Evolutionary conservation across 2,888 invertebrate species (phyloP).

Genomic region (Latrodectus elegans): DNA sequence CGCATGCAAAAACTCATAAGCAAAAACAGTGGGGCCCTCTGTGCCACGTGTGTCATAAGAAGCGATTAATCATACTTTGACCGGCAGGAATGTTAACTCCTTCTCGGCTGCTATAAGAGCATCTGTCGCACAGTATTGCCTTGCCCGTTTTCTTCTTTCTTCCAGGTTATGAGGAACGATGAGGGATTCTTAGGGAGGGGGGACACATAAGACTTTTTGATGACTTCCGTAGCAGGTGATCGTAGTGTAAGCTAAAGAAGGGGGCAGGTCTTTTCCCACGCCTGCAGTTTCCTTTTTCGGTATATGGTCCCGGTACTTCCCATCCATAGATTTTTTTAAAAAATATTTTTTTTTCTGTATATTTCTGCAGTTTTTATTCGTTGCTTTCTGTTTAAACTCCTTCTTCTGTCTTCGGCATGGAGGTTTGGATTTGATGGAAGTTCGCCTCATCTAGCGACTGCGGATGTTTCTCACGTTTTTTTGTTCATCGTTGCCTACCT

Average conservation of each 20-base stretch:
- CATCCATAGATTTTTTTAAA: background rate
- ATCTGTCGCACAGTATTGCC: constrained; percentile 32
- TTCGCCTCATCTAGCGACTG: constrained; percentile 55
- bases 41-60: background rate
- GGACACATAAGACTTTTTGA: constrained; percentile 11
- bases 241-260: constrained; percentile 49
- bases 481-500: constrained; percentile 8
- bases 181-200: constrained; percentile 14
- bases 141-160: background rate
- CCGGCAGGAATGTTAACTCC: constrained; percentile 59
- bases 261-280: constrained; percentile 49
- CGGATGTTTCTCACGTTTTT: constrained; percentile 67
- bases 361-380: background rate
- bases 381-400: constrained; percentile 12
- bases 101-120: constrained; percentile 34
- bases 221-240: constrained; percentile 67
- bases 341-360: background rate
- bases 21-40: constrained; percentile 13
- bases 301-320: constrained; percentile 9
- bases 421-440: constrained; percentile 59
- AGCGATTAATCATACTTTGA: constrained; percentile 62
- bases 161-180: background rate
- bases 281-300: constrained; percentile 64
- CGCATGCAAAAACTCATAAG: constrained; percentile 13
- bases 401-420: constrained; percentile 3